Percentiles rank a stretch among this genome's conserved stretches.
These are phyloP conservation scores for Latrodectus elegans DNA, from an alignment of 2,888 invertebrate genomes.

Conservation along the genomic window DNA sequence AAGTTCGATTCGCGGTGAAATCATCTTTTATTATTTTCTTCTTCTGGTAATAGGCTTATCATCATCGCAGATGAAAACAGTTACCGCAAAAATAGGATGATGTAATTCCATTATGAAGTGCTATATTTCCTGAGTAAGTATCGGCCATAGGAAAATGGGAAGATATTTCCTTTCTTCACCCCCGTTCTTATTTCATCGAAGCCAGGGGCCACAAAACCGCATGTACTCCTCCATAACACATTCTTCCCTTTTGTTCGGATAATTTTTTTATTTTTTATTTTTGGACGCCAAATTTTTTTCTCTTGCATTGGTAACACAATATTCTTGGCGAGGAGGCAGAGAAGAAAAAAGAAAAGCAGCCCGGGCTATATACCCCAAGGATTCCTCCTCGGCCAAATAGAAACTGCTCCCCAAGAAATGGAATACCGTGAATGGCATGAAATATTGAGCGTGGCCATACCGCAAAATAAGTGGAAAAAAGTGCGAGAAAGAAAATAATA, in stretches of 20 bases:
- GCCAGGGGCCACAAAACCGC: constrained; percentile 44
- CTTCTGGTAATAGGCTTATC: constrained; percentile 32
- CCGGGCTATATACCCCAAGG: constrained; percentile 27
- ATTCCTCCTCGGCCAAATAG: constrained; percentile 58
- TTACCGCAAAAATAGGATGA: constrained; percentile 35
- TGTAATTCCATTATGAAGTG: constrained; percentile 63
- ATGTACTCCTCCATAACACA: constrained; percentile 42
- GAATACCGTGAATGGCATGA: constrained; percentile 67
- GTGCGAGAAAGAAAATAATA: constrained; percentile 37
- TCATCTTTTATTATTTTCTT: neutral
- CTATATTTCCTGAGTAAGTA: constrained; percentile 39
- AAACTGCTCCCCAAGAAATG: constrained; percentile 64
- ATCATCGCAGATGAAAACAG: constrained; percentile 38
- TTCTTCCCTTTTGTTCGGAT: neutral
- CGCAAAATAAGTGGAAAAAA: constrained; percentile 39
- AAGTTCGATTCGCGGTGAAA: neutral
- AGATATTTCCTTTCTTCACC: neutral
- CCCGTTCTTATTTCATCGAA: constrained; percentile 12
- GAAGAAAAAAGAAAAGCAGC: constrained; percentile 2
- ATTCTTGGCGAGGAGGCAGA: constrained; percentile 41
- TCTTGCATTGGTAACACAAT: constrained; percentile 59
- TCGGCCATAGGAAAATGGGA: constrained; percentile 14
- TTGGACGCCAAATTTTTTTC: constrained; percentile 46
- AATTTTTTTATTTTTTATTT: constrained; percentile 23
- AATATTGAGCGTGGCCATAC: constrained; percentile 67